Percentiles rank a stretch among this genome's conserved stretches.
Conservation (phyloP, 1,140 invertebrate species). For the Hycleus phaleratus region DNA sequence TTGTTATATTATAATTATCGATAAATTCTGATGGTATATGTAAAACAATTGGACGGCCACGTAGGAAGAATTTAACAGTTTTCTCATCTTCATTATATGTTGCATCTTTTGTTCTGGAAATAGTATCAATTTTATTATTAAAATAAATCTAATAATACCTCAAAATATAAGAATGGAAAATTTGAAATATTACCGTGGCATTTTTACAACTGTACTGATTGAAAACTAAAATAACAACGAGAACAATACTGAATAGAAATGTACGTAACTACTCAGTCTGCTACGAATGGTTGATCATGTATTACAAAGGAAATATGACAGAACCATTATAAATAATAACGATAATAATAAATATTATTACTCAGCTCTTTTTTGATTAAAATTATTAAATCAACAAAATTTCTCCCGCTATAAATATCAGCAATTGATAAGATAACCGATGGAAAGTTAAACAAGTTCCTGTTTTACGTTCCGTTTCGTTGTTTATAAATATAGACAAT, state of each 20-base stretch:
- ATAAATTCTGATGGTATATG: constrained; percentile 65
- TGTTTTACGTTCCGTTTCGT: too few species aligned
- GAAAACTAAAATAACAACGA: background rate
- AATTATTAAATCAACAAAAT: too few species aligned
- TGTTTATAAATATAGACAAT: too few species aligned
- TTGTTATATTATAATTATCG: constrained; percentile 66
- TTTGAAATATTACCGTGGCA: too few species aligned
- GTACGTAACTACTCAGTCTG: background rate
- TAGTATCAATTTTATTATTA: background rate
- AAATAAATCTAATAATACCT: background rate
- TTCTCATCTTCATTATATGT: constrained; percentile 75
- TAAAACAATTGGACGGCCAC: constrained; percentile 73
- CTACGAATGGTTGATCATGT: constrained; percentile 14
- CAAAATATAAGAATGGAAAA: background rate
- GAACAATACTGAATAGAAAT: too few species aligned
- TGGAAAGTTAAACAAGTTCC: too few species aligned
- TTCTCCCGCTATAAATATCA: too few species aligned
- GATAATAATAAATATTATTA: constrained; percentile 6
- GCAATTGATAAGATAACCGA: too few species aligned
- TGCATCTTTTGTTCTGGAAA: constrained; percentile 59
- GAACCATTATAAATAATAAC: too few species aligned
- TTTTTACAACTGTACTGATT: background rate
- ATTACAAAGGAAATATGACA: constrained; percentile 1
- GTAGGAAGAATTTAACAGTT: constrained; percentile 70
- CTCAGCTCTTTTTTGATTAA: background rate